Percentiles rank a stretch among this genome's conserved stretches.
phyloP scores from a whole-genome alignment of 2,888 invertebrate genomes.

The Cotesia congregata region DNA sequence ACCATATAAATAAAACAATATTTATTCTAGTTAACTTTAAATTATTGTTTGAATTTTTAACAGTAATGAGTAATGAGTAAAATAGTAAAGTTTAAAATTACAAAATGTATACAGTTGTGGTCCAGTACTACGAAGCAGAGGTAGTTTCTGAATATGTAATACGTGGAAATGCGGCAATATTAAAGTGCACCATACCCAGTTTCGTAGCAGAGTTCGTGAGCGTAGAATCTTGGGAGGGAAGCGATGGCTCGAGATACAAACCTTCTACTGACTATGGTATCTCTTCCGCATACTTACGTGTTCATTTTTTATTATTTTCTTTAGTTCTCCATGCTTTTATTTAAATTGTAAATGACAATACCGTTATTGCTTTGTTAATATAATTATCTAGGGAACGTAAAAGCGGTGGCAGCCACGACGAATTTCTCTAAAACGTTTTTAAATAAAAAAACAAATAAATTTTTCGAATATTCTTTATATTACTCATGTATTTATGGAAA shows the following conservation, averaged over 20 bases:
- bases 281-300: conserved; percentile 22
- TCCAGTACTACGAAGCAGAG: conserved; percentile 91
- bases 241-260: conserved; percentile 79
- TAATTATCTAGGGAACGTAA: background rate
- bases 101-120: conserved; percentile 77
- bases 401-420: conserved; percentile 38
- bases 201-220: conserved; percentile 93
- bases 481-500: background rate
- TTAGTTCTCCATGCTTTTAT: conserved; percentile 4
- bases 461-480: background rate
- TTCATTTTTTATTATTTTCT: background rate
- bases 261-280: conserved; percentile 83
- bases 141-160: conserved; percentile 93
- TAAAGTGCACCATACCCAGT: conserved; percentile 91
- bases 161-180: conserved; percentile 87
- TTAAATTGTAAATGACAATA: conserved; percentile 17
- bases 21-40: background rate
- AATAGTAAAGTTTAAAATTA: background rate
- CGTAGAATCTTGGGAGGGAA: conserved; percentile 85
- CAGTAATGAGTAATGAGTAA: background rate
- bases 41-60: background rate
- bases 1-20: background rate
- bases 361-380: conserved; percentile 15
- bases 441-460: background rate
- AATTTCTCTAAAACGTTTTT: background rate